Evolutionary conservation across 2,113 vertebrate genomes (phyloP), one percentile per base, ranked within the genome.

Genomic region (Pteropus alecto): DNA sequence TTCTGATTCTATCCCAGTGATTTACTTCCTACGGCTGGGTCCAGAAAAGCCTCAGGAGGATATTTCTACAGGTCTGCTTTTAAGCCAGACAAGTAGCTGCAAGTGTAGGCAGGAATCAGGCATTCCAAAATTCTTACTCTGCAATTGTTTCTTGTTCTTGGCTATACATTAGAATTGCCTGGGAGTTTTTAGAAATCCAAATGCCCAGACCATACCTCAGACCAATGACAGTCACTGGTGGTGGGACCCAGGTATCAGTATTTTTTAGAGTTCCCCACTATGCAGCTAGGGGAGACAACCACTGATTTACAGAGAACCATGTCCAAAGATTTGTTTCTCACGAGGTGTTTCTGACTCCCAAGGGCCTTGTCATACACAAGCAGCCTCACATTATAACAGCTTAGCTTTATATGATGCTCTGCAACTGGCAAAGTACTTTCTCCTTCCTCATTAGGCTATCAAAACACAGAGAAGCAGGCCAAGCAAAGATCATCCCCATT

Each of bases 391-490:
- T 77, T 93, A 33, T 54, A 76, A 82, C 35, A 88, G 38, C 43
- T 85, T 88, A 92, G 26, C 63, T 95, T 96, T 10, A 61, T 22
- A 51, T 90, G 33, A 60, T 96, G 43, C 14, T 93, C 84, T 81
- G n/a, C 51, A 51, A 19, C 41, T 70, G 68, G 26, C 8, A 91
- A 51, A 93, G 43, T 70, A 61, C 16, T 73, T 86, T 94, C 19
- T 86, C 30, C 58, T 96, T 81, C 35, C 26, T 89, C 58, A 70
- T 76, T 74, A 78, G 51, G 21, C 24, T 38, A 83, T 43, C 24
- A 90, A 85, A 97, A 93, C 19, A 87, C 38, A 82, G 13, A 83
- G 41, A 93, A 88, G 14, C n/a, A 86, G 38, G 21, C 46, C 46
- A 96, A 87, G 33, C 8, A 86, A 93, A 76, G 13, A 68, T 35